These are phyloP conservation scores for Drosophila kokeensis DNA, from an alignment of 2,888 invertebrate genomes.

Conservation along the genomic window DNA sequence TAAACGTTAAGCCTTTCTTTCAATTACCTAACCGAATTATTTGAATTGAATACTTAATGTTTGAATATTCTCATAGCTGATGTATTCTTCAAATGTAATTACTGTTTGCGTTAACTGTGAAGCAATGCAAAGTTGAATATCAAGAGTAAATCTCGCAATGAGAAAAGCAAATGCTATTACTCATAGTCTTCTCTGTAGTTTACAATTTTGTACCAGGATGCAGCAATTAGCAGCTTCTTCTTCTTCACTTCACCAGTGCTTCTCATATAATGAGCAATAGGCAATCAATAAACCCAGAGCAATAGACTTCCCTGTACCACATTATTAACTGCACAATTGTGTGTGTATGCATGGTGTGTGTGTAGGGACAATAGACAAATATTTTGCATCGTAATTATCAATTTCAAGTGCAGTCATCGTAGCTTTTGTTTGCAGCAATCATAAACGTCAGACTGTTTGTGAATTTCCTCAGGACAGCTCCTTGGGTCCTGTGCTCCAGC, in stretches of 20 bases:
- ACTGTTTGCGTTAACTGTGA: not conserved
- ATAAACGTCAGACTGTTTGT: slow-evolving; percentile 65
- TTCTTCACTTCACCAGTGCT: not conserved
- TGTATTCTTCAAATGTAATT: too few relatives aligned
- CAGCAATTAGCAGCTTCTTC: slow-evolving; percentile 1
- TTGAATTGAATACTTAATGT: not conserved
- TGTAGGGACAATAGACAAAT: slow-evolving; percentile 56
- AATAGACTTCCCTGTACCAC: not conserved
- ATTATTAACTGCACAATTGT: slow-evolving; percentile 25
- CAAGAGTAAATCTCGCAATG: not conserved
- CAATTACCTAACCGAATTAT: not conserved
- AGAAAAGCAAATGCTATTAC: slow-evolving; percentile 1
- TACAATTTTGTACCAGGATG: not conserved
- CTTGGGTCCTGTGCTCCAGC: not conserved
- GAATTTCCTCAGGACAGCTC: slow-evolving; percentile 12
- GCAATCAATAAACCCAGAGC: slow-evolving; percentile 28
- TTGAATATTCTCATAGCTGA: not conserved
- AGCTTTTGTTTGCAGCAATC: slow-evolving; percentile 78
- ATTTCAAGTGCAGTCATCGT: slow-evolving; percentile 76
- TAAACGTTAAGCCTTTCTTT: not conserved
- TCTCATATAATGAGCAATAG: slow-evolving; percentile 29
- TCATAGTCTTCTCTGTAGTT: not conserved
- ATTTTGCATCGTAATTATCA: slow-evolving; percentile 75
- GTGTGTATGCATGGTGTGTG: slow-evolving; percentile 14
- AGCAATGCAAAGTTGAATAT: not conserved